Evolutionary conservation across 2,113 vertebrate species (phyloP).

Genomic region (Trogon melanurus): DNA sequence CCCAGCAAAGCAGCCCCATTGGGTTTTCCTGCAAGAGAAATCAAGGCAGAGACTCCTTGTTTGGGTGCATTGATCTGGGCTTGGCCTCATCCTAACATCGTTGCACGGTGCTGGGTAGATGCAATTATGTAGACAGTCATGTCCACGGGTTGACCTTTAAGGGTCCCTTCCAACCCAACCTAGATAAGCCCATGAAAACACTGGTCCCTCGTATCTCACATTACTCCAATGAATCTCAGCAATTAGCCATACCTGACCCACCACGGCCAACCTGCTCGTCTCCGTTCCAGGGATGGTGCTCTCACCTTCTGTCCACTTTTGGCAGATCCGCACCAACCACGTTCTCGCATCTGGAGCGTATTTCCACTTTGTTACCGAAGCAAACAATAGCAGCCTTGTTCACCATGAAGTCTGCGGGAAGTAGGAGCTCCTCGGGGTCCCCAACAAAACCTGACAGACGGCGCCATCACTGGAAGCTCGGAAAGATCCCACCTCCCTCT

Average conservation of each 20-base stretch:
- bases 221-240: background rate
- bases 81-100: background rate
- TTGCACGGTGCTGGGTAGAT: background rate
- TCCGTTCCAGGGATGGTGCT: background rate
- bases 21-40: background rate
- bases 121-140: background rate
- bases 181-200: background rate
- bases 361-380: background rate
- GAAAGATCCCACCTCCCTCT: background rate
- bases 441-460: background rate
- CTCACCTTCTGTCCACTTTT: background rate
- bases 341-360: background rate
- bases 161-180: background rate
- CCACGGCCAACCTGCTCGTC: fast-evolving
- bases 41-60: background rate
- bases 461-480: background rate
- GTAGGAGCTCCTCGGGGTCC: background rate
- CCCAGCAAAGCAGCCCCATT: background rate
- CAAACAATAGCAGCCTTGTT: background rate
- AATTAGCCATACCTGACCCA: background rate
- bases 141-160: background rate
- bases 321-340: background rate
- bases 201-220: background rate
- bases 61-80: background rate
- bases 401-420: fast-evolving